Base-by-base conservation (phyloP, 2,113 vertebrate species). In the Tonatia bakeri region DNA sequence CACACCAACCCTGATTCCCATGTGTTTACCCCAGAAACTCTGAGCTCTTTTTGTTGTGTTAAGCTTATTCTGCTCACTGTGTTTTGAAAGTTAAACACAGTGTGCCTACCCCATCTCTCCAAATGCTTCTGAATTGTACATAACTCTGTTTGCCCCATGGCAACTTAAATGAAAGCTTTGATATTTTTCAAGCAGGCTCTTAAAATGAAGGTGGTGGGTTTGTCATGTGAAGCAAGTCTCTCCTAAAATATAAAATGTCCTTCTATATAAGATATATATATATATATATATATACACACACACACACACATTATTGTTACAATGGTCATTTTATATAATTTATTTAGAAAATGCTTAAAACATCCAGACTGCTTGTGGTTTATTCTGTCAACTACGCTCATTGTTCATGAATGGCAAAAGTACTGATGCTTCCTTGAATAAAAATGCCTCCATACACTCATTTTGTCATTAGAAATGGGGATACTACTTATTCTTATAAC, bases 11-110 rank as follows among this genome's bases (percentile, higher is more conserved):
- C 97, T 86, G 85, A 91, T 94, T 96, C 87, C 80, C 40, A 22
- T 14, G 52, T 94, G 95, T 89, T 97, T 96, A 87, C 91, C 56
- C 82, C 54, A 91, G 67, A 97, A 96, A 94, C 83, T 83, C 91
- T 33, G 91, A 97, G 67, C 52, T 85, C 94, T 96, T 82, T 88
- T 93, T 82, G 95, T 77, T 5, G 33, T 70, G 2, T 33, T 24
- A 69, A 98, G 47, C 6, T 87, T 92, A 52, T 70, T 88, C 94
- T 87, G 1, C 93, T 92, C 33, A 28, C 81, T 19, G 38, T 59
- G 26, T 33, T 92, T 96, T 96, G 33, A 75, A 97, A 95, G 91
- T 79, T 85, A 97, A 96, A 95, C 80, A 67, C 13, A 1, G 26
- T 88, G 24, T 87, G 56, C 73, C 88, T 40, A 31, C 43, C 65